Percentiles rank a stretch among this genome's conserved stretches.
Conservation (phyloP, 2,113 vertebrate genomes). For the Pogonocichla stellata region DNA sequence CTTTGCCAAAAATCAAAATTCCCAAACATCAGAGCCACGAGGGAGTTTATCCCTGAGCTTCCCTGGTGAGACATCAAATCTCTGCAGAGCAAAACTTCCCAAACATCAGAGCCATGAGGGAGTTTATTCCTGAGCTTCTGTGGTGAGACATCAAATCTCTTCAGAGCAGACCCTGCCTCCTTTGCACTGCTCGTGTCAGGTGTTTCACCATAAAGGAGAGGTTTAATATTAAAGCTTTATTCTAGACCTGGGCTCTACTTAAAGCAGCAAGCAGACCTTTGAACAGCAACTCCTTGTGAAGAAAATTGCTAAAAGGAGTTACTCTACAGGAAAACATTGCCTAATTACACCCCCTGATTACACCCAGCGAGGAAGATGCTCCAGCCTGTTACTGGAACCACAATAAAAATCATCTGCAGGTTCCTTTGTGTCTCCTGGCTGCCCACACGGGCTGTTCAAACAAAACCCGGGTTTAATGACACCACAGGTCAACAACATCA, state of each 20-base stretch:
- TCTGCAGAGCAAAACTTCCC: not conserved
- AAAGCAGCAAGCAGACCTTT: not conserved
- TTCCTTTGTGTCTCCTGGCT: not conserved
- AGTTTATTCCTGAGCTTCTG: not conserved
- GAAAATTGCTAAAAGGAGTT: constrained; percentile 1
- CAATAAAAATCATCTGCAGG: not conserved
- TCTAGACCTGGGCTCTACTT: not conserved
- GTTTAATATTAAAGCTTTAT: not conserved
- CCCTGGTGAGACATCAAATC: not conserved
- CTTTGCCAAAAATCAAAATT: not conserved
- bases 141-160: not conserved
- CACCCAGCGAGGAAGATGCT: not conserved
- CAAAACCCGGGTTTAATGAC: not conserved
- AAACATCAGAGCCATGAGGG: rapidly evolving
- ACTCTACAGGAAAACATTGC: not conserved
- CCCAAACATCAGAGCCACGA: not conserved
- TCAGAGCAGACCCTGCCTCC: not conserved
- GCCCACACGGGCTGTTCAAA: constrained; percentile 3
- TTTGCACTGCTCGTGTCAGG: not conserved
- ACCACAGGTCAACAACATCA: not conserved
- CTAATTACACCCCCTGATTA: not conserved
- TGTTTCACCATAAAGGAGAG: not conserved
- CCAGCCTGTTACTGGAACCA: constrained; percentile 32
- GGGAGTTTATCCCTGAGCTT: not conserved
- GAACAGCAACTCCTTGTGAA: not conserved